A percentile compares a stretch with the other conserved stretches of the same genome.
Conservation (phyloP, 2,888 invertebrate species). For the Elysia crispata region DNA sequence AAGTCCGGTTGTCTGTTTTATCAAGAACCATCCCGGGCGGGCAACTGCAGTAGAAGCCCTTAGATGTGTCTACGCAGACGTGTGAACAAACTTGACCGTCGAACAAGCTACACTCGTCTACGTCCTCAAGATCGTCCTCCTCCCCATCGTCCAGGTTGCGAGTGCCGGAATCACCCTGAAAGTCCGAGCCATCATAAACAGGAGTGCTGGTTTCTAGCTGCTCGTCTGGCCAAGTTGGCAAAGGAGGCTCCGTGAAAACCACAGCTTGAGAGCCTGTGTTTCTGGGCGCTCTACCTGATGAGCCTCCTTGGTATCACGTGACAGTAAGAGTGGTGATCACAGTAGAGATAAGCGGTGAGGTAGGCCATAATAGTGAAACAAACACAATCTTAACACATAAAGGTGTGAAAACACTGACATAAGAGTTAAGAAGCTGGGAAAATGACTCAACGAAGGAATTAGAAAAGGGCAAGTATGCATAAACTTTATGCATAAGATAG, state of each 20-base stretch:
- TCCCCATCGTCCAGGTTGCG: background rate
- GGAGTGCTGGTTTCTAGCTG: background rate
- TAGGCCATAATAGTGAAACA: no score
- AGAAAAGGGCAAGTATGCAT: no score
- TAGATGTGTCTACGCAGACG: conserved; percentile 71
- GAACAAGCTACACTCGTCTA: conserved; percentile 75
- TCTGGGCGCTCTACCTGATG: background rate
- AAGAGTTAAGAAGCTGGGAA: no score
- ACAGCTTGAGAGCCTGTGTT: background rate
- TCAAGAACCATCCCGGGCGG: conserved; percentile 69
- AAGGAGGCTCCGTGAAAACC: background rate
- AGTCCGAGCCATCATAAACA: background rate
- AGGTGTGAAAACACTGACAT: no score
- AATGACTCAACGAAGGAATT: no score
- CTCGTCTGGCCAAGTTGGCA: background rate
- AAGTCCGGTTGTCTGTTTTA: conserved; percentile 69
- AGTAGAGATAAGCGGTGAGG: no score
- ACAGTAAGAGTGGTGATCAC: no score
- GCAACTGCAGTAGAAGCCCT: conserved; percentile 75
- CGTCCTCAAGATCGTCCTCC: conserved; percentile 48
- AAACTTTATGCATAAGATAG: no score
- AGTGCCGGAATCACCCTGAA: background rate
- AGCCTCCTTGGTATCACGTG: background rate
- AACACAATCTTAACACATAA: no score
- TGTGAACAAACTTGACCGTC: conserved; percentile 74